Percentiles rank a stretch among this genome's conserved stretches.
Conservation (phyloP, 2,113 vertebrate genomes). For the Psittacula cyanocephala region DNA sequence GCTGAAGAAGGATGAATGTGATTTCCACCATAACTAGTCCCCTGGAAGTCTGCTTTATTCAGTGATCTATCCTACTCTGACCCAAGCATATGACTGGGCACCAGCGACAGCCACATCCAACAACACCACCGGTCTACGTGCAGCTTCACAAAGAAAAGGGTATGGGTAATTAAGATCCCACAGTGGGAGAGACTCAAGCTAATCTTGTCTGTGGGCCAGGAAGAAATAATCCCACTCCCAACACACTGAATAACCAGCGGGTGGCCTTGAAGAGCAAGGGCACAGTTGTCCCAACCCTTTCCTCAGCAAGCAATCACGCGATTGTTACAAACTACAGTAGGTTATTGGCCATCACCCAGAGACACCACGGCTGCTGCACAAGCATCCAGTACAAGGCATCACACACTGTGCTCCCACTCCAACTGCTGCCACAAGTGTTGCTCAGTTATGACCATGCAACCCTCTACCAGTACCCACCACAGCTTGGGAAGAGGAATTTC, state of each 20-base stretch:
- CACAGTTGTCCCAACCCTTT: neutral
- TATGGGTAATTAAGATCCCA: neutral
- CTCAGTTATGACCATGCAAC: accelerated
- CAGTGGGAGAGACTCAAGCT: neutral
- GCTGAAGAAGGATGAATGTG: neutral
- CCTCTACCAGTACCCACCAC: neutral
- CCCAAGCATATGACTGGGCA: neutral
- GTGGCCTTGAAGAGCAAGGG: neutral
- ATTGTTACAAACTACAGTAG: neutral
- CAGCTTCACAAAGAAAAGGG: neutral
- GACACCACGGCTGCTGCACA: accelerated
- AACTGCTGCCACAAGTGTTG: accelerated
- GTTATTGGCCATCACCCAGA: neutral
- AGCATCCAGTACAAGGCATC: neutral
- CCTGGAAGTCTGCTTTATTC: neutral
- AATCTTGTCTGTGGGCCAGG: neutral
- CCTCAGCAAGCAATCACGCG: neutral
- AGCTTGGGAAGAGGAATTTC: neutral
- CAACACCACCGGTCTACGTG: accelerated
- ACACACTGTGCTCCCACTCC: accelerated
- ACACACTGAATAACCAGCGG: neutral
- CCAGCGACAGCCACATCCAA: neutral
- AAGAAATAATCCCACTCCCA: conserved; percentile 21
- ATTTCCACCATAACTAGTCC: neutral
- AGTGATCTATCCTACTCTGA: neutral